These are phyloP conservation scores for Melanotaenia trifasciata DNA, from an alignment of 2,797 vertebrate species.

Conservation along the genomic window DNA sequence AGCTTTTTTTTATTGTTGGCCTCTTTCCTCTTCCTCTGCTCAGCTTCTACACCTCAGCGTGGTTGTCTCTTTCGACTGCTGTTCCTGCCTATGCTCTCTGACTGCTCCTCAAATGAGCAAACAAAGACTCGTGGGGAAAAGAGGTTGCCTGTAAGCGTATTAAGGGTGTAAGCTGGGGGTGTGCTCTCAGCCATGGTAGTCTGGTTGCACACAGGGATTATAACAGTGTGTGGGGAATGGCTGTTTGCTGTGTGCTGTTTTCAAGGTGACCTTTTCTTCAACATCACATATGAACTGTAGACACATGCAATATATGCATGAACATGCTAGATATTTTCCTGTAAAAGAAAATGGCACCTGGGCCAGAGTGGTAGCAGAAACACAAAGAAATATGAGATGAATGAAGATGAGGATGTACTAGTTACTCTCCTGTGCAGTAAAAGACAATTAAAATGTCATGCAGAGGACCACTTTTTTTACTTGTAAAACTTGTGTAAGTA, in stretches of 20 bases:
- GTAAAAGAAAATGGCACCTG: no score
- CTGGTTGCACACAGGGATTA: conserved; percentile 71
- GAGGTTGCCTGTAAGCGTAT: conserved; percentile 68
- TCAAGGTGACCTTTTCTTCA: conserved; percentile 71
- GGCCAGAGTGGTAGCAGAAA: no score
- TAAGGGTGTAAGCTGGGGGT: conserved; percentile 67
- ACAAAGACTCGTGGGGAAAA: conserved; percentile 57
- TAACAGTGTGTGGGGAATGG: conserved; percentile 50
- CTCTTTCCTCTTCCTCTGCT: conserved; percentile 4
- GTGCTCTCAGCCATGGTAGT: conserved; percentile 58
- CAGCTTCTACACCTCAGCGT: conserved; percentile 13
- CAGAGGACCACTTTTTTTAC: background rate
- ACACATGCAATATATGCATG: background rate
- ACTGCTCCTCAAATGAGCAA: conserved; percentile 68
- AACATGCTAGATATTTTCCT: background rate
- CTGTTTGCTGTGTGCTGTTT: conserved; percentile 52
- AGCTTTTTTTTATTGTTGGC: conserved; percentile 21
- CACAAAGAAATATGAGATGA: no score
- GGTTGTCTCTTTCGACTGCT: conserved; percentile 19
- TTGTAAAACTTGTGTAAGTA: background rate
- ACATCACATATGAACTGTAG: conserved; percentile 23
- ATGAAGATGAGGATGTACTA: no score
- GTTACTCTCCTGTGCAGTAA: no score
- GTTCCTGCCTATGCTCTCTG: conserved; percentile 41
- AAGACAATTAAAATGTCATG: background rate